phyloP scores from a whole-genome alignment of 2,113 vertebrate genomes.

The Tamias sibiricus region DNA sequence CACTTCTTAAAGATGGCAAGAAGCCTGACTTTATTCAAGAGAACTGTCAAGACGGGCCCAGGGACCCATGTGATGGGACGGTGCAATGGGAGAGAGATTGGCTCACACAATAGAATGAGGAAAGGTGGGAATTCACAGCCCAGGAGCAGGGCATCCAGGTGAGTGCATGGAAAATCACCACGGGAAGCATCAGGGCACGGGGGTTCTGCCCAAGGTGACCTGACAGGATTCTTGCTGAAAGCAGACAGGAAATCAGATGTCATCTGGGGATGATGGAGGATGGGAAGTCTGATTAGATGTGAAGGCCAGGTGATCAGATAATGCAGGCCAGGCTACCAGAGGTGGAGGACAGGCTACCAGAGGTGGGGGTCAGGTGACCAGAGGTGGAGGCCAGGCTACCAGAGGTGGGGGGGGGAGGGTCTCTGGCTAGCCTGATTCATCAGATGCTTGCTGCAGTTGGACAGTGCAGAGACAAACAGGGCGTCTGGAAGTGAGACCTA shows the following conservation, averaged over 20 bases:
- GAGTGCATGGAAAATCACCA: background rate
- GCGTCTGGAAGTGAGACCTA: background rate
- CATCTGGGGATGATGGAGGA: background rate
- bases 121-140: background rate
- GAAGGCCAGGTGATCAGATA: no score
- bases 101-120: background rate
- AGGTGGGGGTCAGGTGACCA: no score
- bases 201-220: background rate
- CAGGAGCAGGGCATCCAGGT: background rate
- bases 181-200: background rate
- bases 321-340: no score
- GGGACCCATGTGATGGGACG: background rate
- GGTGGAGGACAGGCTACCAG: no score
- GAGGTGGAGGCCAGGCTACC: background rate
- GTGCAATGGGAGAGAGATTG: background rate
- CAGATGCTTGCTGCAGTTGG: background rate
- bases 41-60: background rate
- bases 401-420: background rate
- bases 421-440: background rate
- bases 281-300: background rate
- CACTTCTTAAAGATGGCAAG: background rate
- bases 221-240: background rate
- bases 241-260: background rate
- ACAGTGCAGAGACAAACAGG: background rate
- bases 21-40: background rate